Percentiles rank a stretch among this genome's conserved stretches.
These are phyloP conservation scores for Hoplias malabaricus DNA, from an alignment of 2,113 vertebrate genomes.

Conservation along the genomic window DNA sequence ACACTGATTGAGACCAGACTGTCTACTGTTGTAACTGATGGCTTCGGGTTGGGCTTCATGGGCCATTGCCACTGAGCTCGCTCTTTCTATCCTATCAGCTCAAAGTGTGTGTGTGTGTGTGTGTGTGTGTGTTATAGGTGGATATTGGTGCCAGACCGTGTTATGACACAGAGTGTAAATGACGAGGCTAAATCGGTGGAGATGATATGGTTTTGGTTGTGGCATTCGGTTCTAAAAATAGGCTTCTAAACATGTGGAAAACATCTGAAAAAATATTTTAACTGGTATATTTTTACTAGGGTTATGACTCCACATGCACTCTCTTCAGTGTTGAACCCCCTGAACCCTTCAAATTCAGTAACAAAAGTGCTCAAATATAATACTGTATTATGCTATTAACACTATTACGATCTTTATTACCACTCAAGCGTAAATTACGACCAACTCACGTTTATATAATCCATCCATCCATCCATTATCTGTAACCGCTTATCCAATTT, in stretches of 20 bases:
- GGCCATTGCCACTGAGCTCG: neutral
- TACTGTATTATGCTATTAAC: no score
- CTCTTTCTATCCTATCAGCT: neutral
- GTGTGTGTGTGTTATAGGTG: neutral
- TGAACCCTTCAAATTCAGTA: neutral
- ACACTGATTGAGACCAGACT: neutral
- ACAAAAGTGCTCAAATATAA: no score
- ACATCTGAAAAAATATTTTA: neutral
- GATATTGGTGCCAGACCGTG: neutral
- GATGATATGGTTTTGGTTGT: neutral
- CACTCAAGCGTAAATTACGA: no score
- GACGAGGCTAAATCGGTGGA: constrained; percentile 4
- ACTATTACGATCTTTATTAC: no score
- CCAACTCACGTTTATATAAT: no score
- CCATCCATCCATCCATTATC: no score
- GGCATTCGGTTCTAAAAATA: neutral
- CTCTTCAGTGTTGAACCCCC: neutral
- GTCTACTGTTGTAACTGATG: neutral
- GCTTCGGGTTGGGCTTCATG: neutral
- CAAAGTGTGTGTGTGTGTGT: no score
- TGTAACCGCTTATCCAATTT: no score
- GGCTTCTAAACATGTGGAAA: neutral
- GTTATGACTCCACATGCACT: neutral
- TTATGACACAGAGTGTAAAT: neutral
- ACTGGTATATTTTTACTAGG: neutral